Evolutionary conservation across 1,140 invertebrate genomes (phyloP).

Genomic region (Eufriesea mexicana): DNA sequence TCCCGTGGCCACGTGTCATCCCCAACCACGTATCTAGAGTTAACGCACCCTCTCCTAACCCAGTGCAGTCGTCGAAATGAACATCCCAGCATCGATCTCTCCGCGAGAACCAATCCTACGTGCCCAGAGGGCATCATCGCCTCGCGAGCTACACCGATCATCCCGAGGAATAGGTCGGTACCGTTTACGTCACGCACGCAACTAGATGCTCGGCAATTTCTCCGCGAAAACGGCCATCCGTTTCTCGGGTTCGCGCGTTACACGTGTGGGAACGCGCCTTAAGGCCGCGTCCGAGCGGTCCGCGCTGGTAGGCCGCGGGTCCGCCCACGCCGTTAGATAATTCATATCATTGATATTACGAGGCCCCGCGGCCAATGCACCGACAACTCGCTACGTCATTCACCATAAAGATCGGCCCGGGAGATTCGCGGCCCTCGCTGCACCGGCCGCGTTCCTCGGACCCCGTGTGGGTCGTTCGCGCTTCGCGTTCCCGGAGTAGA

Average conservation of each 20-base stretch:
- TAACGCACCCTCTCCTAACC: too few relatives aligned
- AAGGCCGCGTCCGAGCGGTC: neutral
- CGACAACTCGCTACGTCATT: slow-evolving; percentile 52
- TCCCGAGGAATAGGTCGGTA: neutral
- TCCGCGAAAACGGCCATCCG: neutral
- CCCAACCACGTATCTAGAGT: too few relatives aligned
- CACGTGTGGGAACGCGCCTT: slow-evolving; percentile 16
- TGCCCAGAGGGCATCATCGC: neutral
- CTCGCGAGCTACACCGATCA: neutral
- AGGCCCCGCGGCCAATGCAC: slow-evolving; percentile 52
- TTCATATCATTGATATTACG: slow-evolving; percentile 66
- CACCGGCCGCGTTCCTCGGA: neutral
- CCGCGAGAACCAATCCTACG: too few relatives aligned
- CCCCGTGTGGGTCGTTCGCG: neutral
- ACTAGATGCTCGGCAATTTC: neutral
- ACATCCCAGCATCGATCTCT: too few relatives aligned
- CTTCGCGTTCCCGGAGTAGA: neutral
- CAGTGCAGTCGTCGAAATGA: too few relatives aligned
- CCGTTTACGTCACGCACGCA: neutral
- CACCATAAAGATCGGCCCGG: slow-evolving; percentile 47
- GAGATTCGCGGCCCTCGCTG: slow-evolving; percentile 44
- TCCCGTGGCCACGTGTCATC: too few relatives aligned
- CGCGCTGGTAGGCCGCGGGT: slow-evolving; percentile 52
- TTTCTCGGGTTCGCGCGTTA: slow-evolving; percentile 16
- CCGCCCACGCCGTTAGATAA: slow-evolving; percentile 70